Evolutionary conservation across 2,113 vertebrate species (phyloP), one percentile per base, ranked within the genome.

Genomic region (Puntigrus tetrazona): DNA sequence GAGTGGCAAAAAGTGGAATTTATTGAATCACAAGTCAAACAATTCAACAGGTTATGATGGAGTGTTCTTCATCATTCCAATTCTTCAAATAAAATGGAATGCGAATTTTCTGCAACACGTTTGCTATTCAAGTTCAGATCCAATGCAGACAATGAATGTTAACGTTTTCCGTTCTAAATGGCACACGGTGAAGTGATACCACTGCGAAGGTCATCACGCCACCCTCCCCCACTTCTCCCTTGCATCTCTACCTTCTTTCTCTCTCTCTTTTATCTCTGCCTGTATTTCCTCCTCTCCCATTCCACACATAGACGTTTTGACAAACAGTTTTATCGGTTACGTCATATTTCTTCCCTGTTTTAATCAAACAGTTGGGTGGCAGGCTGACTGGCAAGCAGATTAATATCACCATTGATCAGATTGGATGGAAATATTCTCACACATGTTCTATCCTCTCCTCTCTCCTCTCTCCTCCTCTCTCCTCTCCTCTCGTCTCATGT

Each of bases 281-380:
- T 69, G 73, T 85, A 83, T 87, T 82, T 80, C 47, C 78, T 59
- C 87, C 91, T 87, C 84, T 84, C 88, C 89, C 88, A 91, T 86
- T 84, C 88, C 63, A 70, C 88, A 86, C 89, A 52, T 31, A 81
- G 61, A 70, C 79, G 55, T 90, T 92, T 89, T 94, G 93, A 93
- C 94, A 94, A 93, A 93, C 92, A 91, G 93, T 94, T 95, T 94
- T 95, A 95, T 94, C 82, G 90, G 85, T 93, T 92, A 92, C 91
- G 91, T 93, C 93, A 94, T 94, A 94, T 94, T 94, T 94, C 94
- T 94, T 93, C 93, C 90, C 91, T 90, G 92, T 94, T 95, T 94
- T 95, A 94, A 94, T 95, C 94, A 94, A 94, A 94, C 84, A 90
- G 91, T 29, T 82, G 90, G 84, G 89, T 55, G 87, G 90, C 84